Evolutionary conservation across 2,797 vertebrate species (phyloP).

Genomic region (Leptodactylus fallax): DNA sequence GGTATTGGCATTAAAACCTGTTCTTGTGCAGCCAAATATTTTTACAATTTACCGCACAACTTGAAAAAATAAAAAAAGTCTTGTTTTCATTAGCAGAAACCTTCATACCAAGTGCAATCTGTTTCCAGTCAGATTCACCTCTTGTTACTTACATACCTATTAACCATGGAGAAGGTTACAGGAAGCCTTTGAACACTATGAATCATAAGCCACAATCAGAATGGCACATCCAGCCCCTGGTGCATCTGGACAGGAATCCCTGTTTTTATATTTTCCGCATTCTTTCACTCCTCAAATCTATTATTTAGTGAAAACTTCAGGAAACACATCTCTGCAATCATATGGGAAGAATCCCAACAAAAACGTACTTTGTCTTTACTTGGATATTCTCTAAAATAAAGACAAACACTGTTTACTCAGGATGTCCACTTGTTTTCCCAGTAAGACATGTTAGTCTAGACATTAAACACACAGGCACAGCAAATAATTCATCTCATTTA

Average conservation of each 20-base stretch:
- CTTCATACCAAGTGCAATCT: neutral
- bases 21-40: neutral
- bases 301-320: constrained; percentile 28
- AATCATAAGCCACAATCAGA: neutral
- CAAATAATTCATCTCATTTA: neutral
- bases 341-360: constrained; percentile 11
- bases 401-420: neutral
- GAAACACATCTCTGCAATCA: constrained; percentile 35
- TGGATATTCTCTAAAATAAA: neutral
- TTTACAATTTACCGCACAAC: neutral
- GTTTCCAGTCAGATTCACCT: constrained; percentile 17
- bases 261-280: constrained; percentile 1
- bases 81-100: constrained; percentile 30
- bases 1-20: neutral
- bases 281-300: constrained; percentile 2
- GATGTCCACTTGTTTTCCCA: neutral
- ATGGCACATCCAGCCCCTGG: neutral
- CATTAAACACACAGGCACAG: neutral
- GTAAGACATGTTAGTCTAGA: constrained; percentile 19
- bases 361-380: neutral
- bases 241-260: constrained; percentile 15
- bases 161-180: neutral
- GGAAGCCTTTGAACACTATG: constrained; percentile 14
- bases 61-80: neutral
- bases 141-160: neutral